Evolutionary conservation across 2,888 invertebrate species (phyloP), one percentile per base, ranked within the genome.

Genomic region (Polymixis lichenea): DNA sequence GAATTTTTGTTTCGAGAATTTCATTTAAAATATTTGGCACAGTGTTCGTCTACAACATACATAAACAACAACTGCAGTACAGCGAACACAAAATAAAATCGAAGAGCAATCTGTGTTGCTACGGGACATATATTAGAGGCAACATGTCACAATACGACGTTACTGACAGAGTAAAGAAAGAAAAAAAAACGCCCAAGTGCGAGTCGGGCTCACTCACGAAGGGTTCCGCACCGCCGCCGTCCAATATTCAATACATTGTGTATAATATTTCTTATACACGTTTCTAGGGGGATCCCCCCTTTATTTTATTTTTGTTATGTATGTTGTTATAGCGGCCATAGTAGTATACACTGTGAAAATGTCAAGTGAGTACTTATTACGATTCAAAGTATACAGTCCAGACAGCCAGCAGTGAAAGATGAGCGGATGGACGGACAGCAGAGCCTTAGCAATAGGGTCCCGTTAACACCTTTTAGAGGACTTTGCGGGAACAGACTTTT

Each of bases 71-170:
- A 51, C 46, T 53, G 64, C 73, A 73, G 51, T 73, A 73, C 43
- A 69, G 17, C 56, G n/a, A 84, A 53, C 56, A 72, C 62, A 75
- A 82, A 82, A 84, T 75, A 75, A 81, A 71, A 84, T 71, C n/a
- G 56, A 51, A 46, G 46, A 67, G 15, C 58, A 81, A 75, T 81
- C 62, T 56, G 28, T 58, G 74, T 58, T 60, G 49, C 46, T 80
- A 28, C 49, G 51, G 22, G 61, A 81, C 82, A 65, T 75, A 68
- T 81, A 75, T 72, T 81, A 82, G 70, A 51, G 49, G 67, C 25
- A 68, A 75, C 75, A 60, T 75, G 71, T 85, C 82, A 84, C 85
- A 60, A 15, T 8, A 46, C 28, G 46, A 80, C 55, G 49, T 19
- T 53, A 71, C 76, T 32, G 84, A 66, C 69, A 73, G 61, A 51